Conservation (phyloP, 2,888 invertebrate species). For the Criorhina ranunculi region DNA sequence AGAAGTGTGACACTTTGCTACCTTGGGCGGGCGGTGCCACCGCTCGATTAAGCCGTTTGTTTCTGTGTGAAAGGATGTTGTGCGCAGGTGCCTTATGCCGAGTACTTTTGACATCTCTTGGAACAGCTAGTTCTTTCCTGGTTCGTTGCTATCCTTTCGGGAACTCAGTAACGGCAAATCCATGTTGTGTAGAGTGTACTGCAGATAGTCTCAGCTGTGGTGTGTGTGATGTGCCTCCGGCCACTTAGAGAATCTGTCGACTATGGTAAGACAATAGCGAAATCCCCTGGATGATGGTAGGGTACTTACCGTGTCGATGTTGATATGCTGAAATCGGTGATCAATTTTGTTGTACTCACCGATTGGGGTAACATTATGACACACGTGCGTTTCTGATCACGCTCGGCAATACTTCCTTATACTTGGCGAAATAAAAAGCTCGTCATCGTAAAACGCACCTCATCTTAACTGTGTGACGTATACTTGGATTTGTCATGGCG, state of each 20-base stretch:
- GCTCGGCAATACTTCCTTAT: neutral
- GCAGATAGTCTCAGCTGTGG: conserved; percentile 74
- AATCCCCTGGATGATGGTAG: conserved; percentile 79
- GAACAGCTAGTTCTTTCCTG: conserved; percentile 77
- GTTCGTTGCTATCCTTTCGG: conserved; percentile 80
- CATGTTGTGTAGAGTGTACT: conserved; percentile 77
- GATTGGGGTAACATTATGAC: neutral
- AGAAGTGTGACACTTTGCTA: conserved; percentile 78
- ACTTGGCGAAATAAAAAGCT: conserved; percentile 12
- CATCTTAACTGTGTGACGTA: neutral
- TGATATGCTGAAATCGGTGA: conserved; percentile 14
- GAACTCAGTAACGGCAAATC: conserved; percentile 81
- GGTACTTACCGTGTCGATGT: conserved; percentile 82
- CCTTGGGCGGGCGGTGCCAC: conserved; percentile 82
- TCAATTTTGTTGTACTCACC: neutral
- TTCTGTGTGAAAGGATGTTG: conserved; percentile 50
- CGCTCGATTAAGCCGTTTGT: conserved; percentile 83
- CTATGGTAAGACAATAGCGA: conserved; percentile 10
- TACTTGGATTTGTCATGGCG: neutral
- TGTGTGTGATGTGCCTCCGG: conserved; percentile 75
- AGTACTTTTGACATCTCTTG: conserved; percentile 1
- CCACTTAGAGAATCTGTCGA: conserved; percentile 76
- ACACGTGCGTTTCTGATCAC: neutral
- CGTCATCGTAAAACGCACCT: conserved; percentile 10
- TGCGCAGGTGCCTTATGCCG: neutral